These are phyloP conservation scores for Archilochus colubris DNA, from an alignment of 2,113 vertebrate genomes.

Conservation along the genomic window DNA sequence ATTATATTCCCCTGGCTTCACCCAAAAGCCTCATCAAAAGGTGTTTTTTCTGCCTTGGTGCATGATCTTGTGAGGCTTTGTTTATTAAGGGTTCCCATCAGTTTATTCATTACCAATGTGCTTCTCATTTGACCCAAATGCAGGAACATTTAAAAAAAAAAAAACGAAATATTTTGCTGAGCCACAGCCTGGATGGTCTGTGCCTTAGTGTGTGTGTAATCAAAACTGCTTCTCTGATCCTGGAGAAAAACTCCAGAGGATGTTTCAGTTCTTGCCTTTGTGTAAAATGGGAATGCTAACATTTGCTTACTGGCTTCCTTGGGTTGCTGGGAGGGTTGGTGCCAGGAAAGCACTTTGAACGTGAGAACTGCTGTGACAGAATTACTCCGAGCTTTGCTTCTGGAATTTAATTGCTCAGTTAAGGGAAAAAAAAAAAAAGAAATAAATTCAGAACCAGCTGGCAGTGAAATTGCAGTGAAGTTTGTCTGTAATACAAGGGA, in stretches of 20 bases:
- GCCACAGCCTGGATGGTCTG: neutral
- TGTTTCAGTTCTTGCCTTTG: constrained; percentile 20
- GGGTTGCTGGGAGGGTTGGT: constrained; percentile 21
- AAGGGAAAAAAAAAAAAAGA: neutral
- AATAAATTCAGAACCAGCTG: constrained; percentile 15
- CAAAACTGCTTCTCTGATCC: constrained; percentile 41
- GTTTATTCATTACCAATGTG: neutral
- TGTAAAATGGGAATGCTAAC: constrained; percentile 27
- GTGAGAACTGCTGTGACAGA: constrained; percentile 25
- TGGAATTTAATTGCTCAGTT: constrained; percentile 46
- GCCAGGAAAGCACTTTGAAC: constrained; percentile 19
- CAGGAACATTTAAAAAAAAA: neutral
- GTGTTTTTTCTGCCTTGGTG: neutral
- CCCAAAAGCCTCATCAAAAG: neutral
- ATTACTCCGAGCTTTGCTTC: constrained; percentile 19
- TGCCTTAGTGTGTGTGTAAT: constrained; percentile 22
- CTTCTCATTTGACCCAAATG: neutral
- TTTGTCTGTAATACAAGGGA: neutral
- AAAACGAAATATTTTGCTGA: constrained; percentile 37
- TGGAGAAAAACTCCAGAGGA: constrained; percentile 12
- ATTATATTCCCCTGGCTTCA: neutral
- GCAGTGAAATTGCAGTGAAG: constrained; percentile 14
- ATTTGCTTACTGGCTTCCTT: constrained; percentile 35
- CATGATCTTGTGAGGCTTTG: neutral
- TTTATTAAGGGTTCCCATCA: neutral